Conservation (phyloP, 1,140 invertebrate species). For the Diachasma alloeum region DNA sequence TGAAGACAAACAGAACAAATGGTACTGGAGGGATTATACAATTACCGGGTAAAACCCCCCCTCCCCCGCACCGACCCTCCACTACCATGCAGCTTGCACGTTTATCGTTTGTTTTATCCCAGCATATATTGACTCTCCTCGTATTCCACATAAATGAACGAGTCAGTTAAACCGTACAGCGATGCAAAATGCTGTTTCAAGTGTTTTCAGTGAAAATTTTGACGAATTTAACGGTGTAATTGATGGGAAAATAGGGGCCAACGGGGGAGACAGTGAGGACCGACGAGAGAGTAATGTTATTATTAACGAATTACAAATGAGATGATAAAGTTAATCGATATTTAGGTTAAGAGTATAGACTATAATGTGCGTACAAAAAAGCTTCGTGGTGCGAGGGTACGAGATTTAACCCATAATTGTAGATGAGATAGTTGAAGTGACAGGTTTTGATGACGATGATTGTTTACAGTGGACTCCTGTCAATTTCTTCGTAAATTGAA, state of each 20-base stretch:
- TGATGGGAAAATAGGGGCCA: too few species aligned
- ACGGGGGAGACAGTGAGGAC: too few species aligned
- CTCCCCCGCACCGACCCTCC: background rate
- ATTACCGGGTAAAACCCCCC: constrained; percentile 1
- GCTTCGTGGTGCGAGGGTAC: background rate
- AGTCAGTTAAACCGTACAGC: background rate
- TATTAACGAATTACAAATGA: background rate
- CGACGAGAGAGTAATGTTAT: too few species aligned
- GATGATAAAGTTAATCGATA: background rate
- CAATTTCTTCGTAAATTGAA: constrained; percentile 33
- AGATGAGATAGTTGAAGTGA: background rate
- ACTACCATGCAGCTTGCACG: background rate
- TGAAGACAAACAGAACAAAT: constrained; percentile 44
- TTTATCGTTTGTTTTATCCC: constrained; percentile 26
- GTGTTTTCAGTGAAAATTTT: background rate
- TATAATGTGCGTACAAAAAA: background rate
- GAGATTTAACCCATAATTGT: background rate
- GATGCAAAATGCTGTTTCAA: background rate
- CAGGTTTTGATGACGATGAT: background rate
- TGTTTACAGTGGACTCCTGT: constrained; percentile 23
- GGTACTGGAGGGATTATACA: constrained; percentile 26
- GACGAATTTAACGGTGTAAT: background rate
- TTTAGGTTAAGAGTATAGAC: background rate
- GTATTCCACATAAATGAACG: background rate
- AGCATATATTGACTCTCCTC: background rate